Base-by-base conservation (phyloP, 2,888 invertebrate species). In the Drosophila siamana region DNA sequence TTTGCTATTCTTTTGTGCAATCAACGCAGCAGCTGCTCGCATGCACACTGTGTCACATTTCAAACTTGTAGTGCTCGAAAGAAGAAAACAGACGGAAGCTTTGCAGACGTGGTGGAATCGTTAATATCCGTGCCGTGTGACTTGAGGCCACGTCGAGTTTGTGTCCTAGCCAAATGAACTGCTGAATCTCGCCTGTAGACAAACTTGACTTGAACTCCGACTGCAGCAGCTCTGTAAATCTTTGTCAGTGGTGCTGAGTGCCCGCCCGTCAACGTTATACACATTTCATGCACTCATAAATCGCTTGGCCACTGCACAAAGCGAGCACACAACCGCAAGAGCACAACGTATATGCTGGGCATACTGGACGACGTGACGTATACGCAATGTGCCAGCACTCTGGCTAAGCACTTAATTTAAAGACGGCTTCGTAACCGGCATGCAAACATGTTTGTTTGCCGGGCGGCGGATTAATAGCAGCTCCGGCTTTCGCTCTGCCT, bases 341-440 rank as follows among this genome's bases (percentile, higher is more conserved):
- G 41, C 55, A 51, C 36, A 8, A 52, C n/a, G 28, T 41, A 15
- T 59, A 43, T 22, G n/a, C 51, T 51, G 52, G 41, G 30, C 73
- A 30, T n/a, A n/a, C n/a, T n/a, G n/a, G 78, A 52, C 78, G 61
- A 81, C 88, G 65, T 87, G 82, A 83, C 86, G 82, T 83, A 83
- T 87, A 73, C 71, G 86, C 76, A 81, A 81, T 81, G 56, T 72
- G 69, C 46, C 70, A 64, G 26, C 69, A 52, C 44, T 54, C 54
- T 22, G 63, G 56, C 55, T 47, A 52, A 72, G 69, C 57, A 80
- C 78, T 73, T 75, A 64, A 78, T 86, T 86, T 71, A 86, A 74
- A 65, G 67, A 68, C 64, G 65, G 73, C 65, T 75, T 78, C 69
- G 66, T 47, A 71, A 76, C 64, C 77, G 72, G 68, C 52, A 43